These are phyloP conservation scores for Rousettus madagascariensis DNA, from an alignment of 2,797 vertebrate genomes.

Conservation along the genomic window DNA sequence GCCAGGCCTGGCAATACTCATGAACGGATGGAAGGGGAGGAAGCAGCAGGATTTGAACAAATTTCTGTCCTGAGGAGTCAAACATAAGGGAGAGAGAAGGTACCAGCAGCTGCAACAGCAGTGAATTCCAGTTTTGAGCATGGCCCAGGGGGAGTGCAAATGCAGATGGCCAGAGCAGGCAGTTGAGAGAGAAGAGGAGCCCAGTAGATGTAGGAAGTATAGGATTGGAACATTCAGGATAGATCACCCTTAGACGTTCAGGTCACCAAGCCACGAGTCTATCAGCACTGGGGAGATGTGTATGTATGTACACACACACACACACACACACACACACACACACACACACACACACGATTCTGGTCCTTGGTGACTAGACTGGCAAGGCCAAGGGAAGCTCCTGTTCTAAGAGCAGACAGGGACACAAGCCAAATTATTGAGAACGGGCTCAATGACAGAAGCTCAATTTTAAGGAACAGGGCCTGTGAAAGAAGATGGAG, in stretches of 20 bases:
- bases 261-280: background rate
- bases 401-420: background rate
- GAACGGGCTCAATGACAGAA: background rate
- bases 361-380: background rate
- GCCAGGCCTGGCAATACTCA: background rate
- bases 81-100: background rate
- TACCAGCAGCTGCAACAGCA: background rate
- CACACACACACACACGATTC: background rate
- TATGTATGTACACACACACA: too few relatives aligned
- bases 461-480: background rate
- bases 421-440: background rate
- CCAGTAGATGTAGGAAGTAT: background rate
- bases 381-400: background rate
- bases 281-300: background rate
- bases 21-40: background rate
- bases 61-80: background rate
- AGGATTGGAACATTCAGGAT: background rate
- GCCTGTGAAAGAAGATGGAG: background rate
- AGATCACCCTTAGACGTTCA: background rate
- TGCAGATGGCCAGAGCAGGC: background rate
- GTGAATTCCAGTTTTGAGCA: background rate
- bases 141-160: accelerated
- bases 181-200: background rate
- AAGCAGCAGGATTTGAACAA: background rate
- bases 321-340: too few relatives aligned